phyloP scores from a whole-genome alignment of 2,113 vertebrate genomes.

The Passer montanus region DNA sequence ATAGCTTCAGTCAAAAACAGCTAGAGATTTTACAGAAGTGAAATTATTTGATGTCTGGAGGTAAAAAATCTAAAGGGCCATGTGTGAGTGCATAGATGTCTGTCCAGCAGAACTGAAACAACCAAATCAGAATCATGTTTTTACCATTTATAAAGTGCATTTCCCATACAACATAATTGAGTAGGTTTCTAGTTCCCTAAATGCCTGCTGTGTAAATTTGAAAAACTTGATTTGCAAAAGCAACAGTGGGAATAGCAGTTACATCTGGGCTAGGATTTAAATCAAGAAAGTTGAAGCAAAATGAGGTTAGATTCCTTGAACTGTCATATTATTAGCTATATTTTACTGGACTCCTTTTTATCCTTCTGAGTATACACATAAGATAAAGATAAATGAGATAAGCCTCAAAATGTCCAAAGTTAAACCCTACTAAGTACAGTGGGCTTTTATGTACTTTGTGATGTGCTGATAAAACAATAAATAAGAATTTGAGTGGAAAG shows the following conservation, averaged over 20 bases:
- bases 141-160: constrained; percentile 11
- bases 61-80: background rate
- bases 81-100: background rate
- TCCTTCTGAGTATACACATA: background rate
- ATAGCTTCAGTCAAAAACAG: background rate
- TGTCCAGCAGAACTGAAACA: constrained; percentile 27
- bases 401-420: background rate
- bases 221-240: constrained; percentile 1
- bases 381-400: background rate
- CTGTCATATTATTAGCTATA: background rate
- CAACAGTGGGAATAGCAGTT: background rate
- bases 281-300: constrained; percentile 9
- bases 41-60: background rate
- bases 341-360: background rate
- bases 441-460: background rate
- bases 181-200: constrained; percentile 7
- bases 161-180: background rate
- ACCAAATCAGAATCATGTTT: constrained; percentile 26
- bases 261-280: background rate
- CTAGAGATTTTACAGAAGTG: background rate
- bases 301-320: background rate
- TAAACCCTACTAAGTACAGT: background rate
- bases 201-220: background rate
- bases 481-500: background rate
- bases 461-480: background rate